phyloP scores from a whole-genome alignment of 2,113 vertebrate species.

The Salvelinus namaycush region DNA sequence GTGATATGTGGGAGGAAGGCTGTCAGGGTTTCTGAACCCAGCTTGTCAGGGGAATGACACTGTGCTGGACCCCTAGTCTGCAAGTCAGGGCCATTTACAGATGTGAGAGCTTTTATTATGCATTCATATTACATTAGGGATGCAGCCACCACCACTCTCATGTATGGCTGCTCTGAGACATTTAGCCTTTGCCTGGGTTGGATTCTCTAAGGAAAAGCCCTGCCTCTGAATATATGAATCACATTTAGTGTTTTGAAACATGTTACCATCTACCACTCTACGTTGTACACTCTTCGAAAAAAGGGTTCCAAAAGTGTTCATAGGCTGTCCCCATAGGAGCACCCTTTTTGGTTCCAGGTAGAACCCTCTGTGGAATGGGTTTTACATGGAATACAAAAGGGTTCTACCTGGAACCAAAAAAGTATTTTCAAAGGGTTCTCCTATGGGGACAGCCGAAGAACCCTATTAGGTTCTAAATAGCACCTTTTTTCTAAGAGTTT shows the following conservation, averaged over 20 bases:
- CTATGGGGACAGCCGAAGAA: too few relatives aligned
- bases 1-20: background rate
- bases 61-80: background rate
- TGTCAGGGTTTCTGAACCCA: background rate
- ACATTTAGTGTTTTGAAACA: background rate
- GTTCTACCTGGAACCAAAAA: too few relatives aligned
- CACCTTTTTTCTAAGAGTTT: too few relatives aligned
- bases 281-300: too few relatives aligned
- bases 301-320: too few relatives aligned
- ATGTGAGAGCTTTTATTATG: background rate
- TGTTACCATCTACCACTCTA: too few relatives aligned
- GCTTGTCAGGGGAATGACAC: constrained; percentile 8
- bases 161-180: background rate
- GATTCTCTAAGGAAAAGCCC: background rate
- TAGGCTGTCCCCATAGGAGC: too few relatives aligned
- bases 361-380: too few relatives aligned
- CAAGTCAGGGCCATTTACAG: background rate
- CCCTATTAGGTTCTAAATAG: too few relatives aligned
- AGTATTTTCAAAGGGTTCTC: too few relatives aligned
- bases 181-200: background rate
- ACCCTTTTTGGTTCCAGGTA: too few relatives aligned
- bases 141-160: background rate
- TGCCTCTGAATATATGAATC: background rate
- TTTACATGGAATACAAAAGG: too few relatives aligned
- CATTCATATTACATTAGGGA: background rate